Base-by-base conservation (phyloP, 37 sponge, comb jelly and placozoan genomes). In the Chondrosia reniformis region DNA sequence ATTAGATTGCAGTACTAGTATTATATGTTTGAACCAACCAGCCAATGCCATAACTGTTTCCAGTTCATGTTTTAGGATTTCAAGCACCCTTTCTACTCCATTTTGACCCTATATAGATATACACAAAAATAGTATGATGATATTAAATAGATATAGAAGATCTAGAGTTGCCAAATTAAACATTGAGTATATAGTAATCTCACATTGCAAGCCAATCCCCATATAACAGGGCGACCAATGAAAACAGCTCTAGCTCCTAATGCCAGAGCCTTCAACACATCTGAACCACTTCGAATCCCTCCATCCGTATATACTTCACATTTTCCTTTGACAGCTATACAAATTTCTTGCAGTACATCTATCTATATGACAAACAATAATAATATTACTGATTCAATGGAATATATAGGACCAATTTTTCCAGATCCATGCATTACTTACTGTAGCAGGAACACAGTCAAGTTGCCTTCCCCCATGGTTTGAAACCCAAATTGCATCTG, bases 161-260 rank as follows among this genome's bases (percentile, higher is more conserved):
- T n/a, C n/a, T n/a, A n/a, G n/a, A n/a, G n/a, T n/a, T n/a, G n/a
- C n/a, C n/a, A n/a, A n/a, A n/a, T n/a, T n/a, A n/a, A n/a, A n/a
- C n/a, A n/a, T n/a, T n/a, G n/a, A n/a, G n/a, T n/a, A n/a, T n/a
- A n/a, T n/a, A n/a, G n/a, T n/a, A n/a, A n/a, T n/a, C 86, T 55
- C 41, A 89, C 91, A 5, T 84, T 87, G 77, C 80, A 83, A 37
- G 85, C 84, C 34, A 95, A 85, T 58, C 96, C 96, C 96, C 96
- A 95, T 31, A 95, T 72, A 6, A 86, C 86, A 27, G 96, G 96
- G 33, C 96, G 49, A 17, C 96, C 96, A 37, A 95, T 57, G 58
- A 95, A 92, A 46, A 95, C 96, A 40, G 88, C 87, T 78, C 78
- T 82, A 6, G 96, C 96, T 31, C 96, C 96, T 45, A 95, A 75